These are phyloP conservation scores for Hycleus phaleratus DNA, from an alignment of 1,140 invertebrate genomes.

Conservation along the genomic window DNA sequence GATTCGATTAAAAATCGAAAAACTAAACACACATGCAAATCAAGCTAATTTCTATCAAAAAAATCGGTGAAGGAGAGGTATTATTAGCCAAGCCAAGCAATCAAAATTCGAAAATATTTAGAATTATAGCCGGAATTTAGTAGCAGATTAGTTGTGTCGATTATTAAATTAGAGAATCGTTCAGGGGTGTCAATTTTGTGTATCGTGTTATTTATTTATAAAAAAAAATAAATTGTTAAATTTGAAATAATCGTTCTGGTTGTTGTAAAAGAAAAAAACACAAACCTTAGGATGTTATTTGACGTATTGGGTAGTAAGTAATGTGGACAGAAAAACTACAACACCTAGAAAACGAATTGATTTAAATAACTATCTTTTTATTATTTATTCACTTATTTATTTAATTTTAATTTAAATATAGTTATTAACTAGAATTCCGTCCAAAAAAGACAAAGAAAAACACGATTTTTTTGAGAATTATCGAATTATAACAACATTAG, in stretches of 20 bases:
- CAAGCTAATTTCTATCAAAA: too few relatives aligned
- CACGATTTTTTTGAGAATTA: slow-evolving; percentile 17
- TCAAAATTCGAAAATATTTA: too few relatives aligned
- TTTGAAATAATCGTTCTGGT: not conserved
- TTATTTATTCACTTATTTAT: slow-evolving; percentile 16
- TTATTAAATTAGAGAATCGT: too few relatives aligned
- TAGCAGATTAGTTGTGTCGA: too few relatives aligned
- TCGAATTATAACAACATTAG: slow-evolving; percentile 14
- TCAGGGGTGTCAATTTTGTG: too few relatives aligned
- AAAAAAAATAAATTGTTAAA: not conserved
- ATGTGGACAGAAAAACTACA: slow-evolving; percentile 28
- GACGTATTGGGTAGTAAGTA: slow-evolving; percentile 24
- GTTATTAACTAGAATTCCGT: not conserved
- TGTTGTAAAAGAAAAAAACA: slow-evolving; percentile 9
- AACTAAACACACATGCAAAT: too few relatives aligned
- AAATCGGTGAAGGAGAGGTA: too few relatives aligned
- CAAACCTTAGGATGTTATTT: slow-evolving; percentile 25
- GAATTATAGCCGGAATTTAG: too few relatives aligned
- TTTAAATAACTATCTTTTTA: slow-evolving; percentile 24
- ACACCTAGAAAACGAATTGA: slow-evolving; percentile 28
- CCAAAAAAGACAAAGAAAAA: slow-evolving; percentile 7
- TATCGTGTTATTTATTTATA: too few relatives aligned
- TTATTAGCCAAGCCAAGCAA: too few relatives aligned
- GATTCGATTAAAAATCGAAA: too few relatives aligned
- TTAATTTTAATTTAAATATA: slow-evolving; percentile 9